Evolutionary conservation across 2,888 invertebrate species (phyloP).

Genomic region (Augochlorella aurata): DNA sequence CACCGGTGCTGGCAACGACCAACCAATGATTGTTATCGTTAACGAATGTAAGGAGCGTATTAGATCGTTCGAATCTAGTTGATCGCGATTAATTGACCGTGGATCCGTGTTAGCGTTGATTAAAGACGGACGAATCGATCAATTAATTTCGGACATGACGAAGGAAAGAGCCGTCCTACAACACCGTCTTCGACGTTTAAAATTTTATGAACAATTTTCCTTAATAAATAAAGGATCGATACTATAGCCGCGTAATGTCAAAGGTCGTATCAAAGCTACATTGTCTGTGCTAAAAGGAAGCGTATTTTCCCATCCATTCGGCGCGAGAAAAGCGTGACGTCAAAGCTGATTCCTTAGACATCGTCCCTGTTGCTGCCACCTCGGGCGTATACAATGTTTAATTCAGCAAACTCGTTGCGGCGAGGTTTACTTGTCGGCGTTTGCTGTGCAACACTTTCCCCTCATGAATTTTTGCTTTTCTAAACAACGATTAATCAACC

Average conservation of each 20-base stretch:
- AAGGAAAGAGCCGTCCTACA: not conserved
- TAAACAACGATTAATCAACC: not conserved
- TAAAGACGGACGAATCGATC: not conserved
- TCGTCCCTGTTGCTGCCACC: conserved; percentile 16
- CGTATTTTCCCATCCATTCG: conserved; percentile 56
- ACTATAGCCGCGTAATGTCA: conserved; percentile 64
- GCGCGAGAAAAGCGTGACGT: conserved; percentile 56
- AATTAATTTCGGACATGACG: not conserved
- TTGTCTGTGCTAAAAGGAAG: conserved; percentile 63
- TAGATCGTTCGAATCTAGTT: not conserved
- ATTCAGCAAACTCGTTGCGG: conserved; percentile 17
- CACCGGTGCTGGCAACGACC: not conserved
- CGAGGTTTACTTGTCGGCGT: conserved; percentile 35
- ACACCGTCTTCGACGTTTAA: conserved; percentile 26
- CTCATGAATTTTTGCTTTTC: not conserved
- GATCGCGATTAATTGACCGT: not conserved
- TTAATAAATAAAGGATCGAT: conserved; percentile 70
- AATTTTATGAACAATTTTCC: conserved; percentile 62
- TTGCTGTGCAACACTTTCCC: conserved; percentile 20
- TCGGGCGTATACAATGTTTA: conserved; percentile 7
- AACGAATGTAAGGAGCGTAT: not conserved
- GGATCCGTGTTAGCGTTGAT: not conserved
- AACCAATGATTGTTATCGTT: not conserved
- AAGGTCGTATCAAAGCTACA: conserved; percentile 64
- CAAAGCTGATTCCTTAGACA: conserved; percentile 53